Conservation (phyloP, 2,888 invertebrate genomes). For the Sialis lutaria region DNA sequence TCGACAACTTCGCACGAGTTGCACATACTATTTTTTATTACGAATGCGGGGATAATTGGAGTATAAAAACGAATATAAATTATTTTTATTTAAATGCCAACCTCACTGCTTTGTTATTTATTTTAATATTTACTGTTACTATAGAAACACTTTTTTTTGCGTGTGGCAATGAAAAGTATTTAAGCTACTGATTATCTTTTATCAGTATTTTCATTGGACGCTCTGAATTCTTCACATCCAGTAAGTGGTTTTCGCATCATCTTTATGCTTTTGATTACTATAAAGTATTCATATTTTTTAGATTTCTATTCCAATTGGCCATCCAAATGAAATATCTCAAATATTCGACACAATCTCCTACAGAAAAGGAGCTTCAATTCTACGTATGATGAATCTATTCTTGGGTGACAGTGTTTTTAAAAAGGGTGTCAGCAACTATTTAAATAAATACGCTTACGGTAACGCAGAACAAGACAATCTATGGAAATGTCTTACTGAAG, state of each 20-base stretch:
- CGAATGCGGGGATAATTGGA: too few relatives aligned
- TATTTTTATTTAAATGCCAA: too few relatives aligned
- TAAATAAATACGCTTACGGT: conserved; percentile 41
- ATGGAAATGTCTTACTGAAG: conserved; percentile 54
- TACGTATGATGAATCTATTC: conserved; percentile 83
- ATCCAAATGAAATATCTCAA: conserved; percentile 63
- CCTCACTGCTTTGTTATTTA: too few relatives aligned
- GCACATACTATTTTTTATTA: too few relatives aligned
- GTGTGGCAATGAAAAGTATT: too few relatives aligned
- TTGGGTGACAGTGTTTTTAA: conserved; percentile 60
- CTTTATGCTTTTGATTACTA: too few relatives aligned
- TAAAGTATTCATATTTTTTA: conserved; percentile 13
- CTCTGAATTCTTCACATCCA: conserved; percentile 62
- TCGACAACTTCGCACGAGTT: too few relatives aligned
- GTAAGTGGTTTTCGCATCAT: too few relatives aligned
- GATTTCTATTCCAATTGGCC: conserved; percentile 51
- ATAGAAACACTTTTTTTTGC: too few relatives aligned
- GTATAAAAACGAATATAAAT: too few relatives aligned
- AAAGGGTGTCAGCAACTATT: conserved; percentile 46
- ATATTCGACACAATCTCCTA: conserved; percentile 79
- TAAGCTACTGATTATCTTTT: conserved; percentile 37
- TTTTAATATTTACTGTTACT: too few relatives aligned
- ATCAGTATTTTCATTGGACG: conserved; percentile 47
- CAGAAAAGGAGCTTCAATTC: conserved; percentile 65
- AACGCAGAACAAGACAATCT: conserved; percentile 75